Evolutionary conservation across 2,797 vertebrate genomes (phyloP), one percentile per base, ranked within the genome.

Genomic region (Malacoraja senta): DNA sequence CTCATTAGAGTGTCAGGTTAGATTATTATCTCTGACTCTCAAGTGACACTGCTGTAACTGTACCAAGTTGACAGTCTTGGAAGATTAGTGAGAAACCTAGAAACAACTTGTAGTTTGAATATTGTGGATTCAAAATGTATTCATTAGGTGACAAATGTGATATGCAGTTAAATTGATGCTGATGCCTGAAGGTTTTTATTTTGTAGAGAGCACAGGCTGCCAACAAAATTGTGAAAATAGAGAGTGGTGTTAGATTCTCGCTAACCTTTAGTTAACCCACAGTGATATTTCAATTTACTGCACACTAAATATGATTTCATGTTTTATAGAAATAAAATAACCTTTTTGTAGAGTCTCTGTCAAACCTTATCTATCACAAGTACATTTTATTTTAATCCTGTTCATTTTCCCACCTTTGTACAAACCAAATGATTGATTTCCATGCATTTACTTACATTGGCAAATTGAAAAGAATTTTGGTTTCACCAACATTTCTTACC

Each of bases 201-300:
- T 88, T 88, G 84, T 65, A 65, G 84, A n/a, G 12, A 88, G n/a
- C 3, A 6, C 15, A 7, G 17, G 29, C 15, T 65, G 61, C 29
- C 61, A 88, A 35, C 29, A 88, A 88, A 88, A 68, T 17, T 68
- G 63, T 17, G n/a, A 68, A 65, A 88, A 65, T 68, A n/a, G 63
- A 13, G 29, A 88, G 61, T 65, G n/a, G 61, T 21, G 13, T 88
- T n/a, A 88, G 61, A 32, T 44, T 63, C 24, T 61, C 26, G 8
- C 58, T 32, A 17, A 21, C 63, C 29, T 88, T 88, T 13, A 68
- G 84, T 68, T 88, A 63, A 88, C 84, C 61, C 17, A 15, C 63
- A 88, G 32, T 8, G 63, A 88, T 88, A 65, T 88, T 88, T 88
- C 19, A 88, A 88, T n/a, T 88, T 35, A 68, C 53, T 88, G 53